Percentiles rank a stretch among this genome's conserved stretches.
Conservation (phyloP, 2,888 invertebrate genomes). For the Himalopsyche kuldschensis region DNA sequence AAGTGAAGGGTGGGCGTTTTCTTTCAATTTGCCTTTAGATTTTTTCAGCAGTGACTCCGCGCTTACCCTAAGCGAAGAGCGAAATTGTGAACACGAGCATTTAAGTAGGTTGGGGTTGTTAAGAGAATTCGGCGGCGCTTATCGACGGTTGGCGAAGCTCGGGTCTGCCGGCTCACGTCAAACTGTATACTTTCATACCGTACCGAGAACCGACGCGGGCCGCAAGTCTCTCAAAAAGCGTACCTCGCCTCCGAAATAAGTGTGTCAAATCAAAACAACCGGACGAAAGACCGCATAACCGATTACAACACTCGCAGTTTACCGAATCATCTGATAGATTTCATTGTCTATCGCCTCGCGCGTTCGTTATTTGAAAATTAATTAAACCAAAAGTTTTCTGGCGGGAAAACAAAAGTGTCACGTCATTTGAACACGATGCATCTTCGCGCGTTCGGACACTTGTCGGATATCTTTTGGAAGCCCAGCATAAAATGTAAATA, state of each 20-base stretch:
- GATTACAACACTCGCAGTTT: neutral
- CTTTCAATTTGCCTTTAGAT: neutral
- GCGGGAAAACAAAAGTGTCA: slow-evolving; percentile 11
- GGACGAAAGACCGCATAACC: neutral
- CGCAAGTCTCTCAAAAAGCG: neutral
- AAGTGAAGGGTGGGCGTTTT: neutral
- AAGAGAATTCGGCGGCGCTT: slow-evolving; percentile 19
- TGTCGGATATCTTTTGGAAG: slow-evolving; percentile 4
- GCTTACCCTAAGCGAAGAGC: neutral
- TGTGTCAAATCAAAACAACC: neutral
- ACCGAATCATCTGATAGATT: neutral
- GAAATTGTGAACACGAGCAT: slow-evolving; percentile 5
- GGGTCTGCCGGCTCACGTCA: neutral
- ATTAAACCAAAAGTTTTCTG: neutral
- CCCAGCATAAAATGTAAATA: slow-evolving; percentile 12
- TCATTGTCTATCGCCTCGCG: neutral
- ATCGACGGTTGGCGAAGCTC: slow-evolving; percentile 18
- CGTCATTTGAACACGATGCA: neutral
- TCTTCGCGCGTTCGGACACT: neutral
- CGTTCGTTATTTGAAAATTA: neutral
- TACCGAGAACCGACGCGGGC: neutral
- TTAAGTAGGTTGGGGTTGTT: slow-evolving; percentile 27
- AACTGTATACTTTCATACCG: neutral
- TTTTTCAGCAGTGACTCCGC: neutral
- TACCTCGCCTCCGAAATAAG: neutral